A percentile compares a stretch with the other conserved stretches of the same genome.
These are phyloP conservation scores for Drosophila grimshawi DNA, from an alignment of 1,140 invertebrate species.

Conservation along the genomic window DNA sequence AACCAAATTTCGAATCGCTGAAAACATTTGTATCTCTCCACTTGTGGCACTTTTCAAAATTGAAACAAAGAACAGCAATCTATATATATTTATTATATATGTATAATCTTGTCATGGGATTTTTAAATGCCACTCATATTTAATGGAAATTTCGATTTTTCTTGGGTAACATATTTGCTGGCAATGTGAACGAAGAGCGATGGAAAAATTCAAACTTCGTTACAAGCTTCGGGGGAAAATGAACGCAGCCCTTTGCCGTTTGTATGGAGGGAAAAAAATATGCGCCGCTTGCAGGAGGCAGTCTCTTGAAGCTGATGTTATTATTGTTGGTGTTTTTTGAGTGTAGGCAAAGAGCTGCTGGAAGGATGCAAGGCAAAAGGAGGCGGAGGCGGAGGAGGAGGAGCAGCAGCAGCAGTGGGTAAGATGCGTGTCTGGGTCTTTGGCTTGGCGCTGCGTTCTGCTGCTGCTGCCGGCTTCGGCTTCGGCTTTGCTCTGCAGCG, in stretches of 20 bases:
- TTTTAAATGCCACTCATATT: no score
- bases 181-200: not conserved
- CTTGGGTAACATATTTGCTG: not conserved
- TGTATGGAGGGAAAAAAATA: slow-evolving; percentile 38
- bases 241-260: not conserved
- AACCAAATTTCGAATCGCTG: no score
- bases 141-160: not conserved
- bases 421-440: slow-evolving; percentile 58
- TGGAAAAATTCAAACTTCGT: not conserved
- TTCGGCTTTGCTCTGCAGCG: slow-evolving; percentile 7
- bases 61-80: no score
- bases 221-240: slow-evolving; percentile 10
- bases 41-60: no score
- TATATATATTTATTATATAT: no score
- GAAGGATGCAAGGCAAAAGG: slow-evolving; percentile 11
- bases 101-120: no score
- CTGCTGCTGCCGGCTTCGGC: not conserved
- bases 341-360: slow-evolving; percentile 42
- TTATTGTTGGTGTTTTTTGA: slow-evolving; percentile 28
- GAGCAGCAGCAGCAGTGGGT: not conserved
- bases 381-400: slow-evolving; percentile 6
- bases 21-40: no score
- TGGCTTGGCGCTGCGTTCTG: slow-evolving; percentile 50
- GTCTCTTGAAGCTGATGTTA: slow-evolving; percentile 23
- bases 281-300: slow-evolving; percentile 53